Evolutionary conservation across 2,888 invertebrate species (phyloP).

Genomic region (Stenoptilia bipunctidactyla): DNA sequence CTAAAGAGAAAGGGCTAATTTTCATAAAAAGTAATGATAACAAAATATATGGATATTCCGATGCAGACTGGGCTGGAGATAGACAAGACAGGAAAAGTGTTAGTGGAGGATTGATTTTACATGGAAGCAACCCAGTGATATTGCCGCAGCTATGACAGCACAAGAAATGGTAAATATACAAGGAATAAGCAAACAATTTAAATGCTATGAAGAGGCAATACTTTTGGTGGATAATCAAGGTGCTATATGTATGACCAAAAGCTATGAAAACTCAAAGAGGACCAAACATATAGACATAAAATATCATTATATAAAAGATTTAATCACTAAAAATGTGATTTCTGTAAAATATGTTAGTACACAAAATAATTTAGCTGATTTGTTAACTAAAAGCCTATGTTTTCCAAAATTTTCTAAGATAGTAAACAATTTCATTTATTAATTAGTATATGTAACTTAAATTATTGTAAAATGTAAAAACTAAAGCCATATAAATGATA

Average conservation of each 20-base stretch:
- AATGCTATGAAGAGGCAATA: not conserved
- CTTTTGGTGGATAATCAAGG: conserved; percentile 6
- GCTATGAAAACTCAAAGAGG: conserved; percentile 7
- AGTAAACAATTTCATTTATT: not conserved
- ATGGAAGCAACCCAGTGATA: conserved; percentile 1
- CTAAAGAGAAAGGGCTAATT: conserved; percentile 4
- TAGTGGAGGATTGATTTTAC: conserved; percentile 1
- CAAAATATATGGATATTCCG: conserved; percentile 8
- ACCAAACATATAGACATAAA: conserved; percentile 6
- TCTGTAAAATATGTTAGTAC: conserved; percentile 3
- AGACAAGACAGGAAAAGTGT: conserved; percentile 1
- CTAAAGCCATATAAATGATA: too few relatives aligned
- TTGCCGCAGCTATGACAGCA: conserved; percentile 6
- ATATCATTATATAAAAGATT: conserved; percentile 6
- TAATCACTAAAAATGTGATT: conserved; percentile 3
- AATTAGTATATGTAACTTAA: too few relatives aligned
- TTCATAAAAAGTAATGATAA: conserved; percentile 5
- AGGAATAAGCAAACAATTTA: conserved; percentile 5
- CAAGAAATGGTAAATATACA: conserved; percentile 6
- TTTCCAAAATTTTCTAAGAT: not conserved
- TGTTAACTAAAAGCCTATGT: conserved; percentile 7
- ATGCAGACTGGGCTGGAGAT: conserved; percentile 9
- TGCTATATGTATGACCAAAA: conserved; percentile 6
- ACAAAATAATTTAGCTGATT: conserved; percentile 5
- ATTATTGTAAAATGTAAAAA: too few relatives aligned